phyloP scores from a whole-genome alignment of 2,797 vertebrate species.

The Cryptoblepharus egeriae region DNA sequence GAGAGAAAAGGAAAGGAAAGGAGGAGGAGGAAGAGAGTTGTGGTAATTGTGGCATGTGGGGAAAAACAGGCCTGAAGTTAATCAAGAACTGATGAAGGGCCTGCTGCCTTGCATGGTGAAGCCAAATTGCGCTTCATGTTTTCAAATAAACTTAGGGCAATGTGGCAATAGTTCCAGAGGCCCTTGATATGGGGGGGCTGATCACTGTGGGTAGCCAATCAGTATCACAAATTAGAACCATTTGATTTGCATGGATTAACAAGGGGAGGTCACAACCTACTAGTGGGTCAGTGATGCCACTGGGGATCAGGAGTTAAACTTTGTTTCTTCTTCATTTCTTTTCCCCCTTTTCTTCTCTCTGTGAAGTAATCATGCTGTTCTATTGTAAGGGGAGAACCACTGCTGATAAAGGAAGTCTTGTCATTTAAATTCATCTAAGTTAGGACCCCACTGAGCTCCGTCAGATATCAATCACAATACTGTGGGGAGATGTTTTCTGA shows the following conservation, averaged over 20 bases:
- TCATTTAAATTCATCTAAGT: conserved; percentile 85
- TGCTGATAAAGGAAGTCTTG: conserved; percentile 80
- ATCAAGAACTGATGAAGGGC: conserved; percentile 78
- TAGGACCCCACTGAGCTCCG: conserved; percentile 81
- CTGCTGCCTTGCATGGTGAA: conserved; percentile 67
- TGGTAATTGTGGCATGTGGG: conserved; percentile 77
- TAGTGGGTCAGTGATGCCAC: conserved; percentile 77
- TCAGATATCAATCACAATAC: conserved; percentile 83
- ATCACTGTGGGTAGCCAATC: conserved; percentile 75
- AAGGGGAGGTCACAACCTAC: conserved; percentile 75
- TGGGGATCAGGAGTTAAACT: conserved; percentile 79
- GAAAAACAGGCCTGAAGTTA: conserved; percentile 78
- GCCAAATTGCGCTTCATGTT: conserved; percentile 70
- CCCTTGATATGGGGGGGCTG: conserved; percentile 65
- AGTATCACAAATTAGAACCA: conserved; percentile 76
- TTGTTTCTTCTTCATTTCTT: conserved; percentile 79
- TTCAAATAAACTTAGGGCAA: conserved; percentile 68
- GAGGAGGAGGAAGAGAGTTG: conserved; percentile 73
- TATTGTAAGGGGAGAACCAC: conserved; percentile 80
- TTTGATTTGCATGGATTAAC: conserved; percentile 83
- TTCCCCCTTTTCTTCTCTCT: conserved; percentile 53
- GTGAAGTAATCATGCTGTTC: conserved; percentile 79
- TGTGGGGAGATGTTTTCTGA: conserved; percentile 81
- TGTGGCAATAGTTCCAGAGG: conserved; percentile 72
- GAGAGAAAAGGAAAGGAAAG: conserved; percentile 68